phyloP scores from a whole-genome alignment of 2,797 vertebrate genomes.

The Lycodopsis pacificus region DNA sequence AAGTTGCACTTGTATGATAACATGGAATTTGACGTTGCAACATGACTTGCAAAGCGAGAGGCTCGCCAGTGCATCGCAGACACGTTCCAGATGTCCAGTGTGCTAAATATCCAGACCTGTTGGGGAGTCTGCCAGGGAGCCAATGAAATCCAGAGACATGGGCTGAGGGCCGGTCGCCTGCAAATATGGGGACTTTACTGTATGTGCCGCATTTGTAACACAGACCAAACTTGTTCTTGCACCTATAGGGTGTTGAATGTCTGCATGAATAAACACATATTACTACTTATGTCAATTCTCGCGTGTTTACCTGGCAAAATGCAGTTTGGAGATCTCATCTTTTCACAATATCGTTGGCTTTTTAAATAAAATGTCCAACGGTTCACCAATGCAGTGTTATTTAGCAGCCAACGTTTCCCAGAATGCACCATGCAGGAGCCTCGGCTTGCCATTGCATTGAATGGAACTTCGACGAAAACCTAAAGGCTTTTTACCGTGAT shows the following conservation, averaged over 20 bases:
- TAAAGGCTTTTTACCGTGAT: conserved; percentile 21
- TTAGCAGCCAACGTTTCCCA: conserved; percentile 32
- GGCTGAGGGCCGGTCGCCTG: too few species aligned
- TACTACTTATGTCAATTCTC: too few species aligned
- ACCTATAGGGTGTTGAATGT: background rate
- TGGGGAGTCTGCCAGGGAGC: too few species aligned
- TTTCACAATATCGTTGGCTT: background rate
- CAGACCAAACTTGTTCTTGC: too few species aligned
- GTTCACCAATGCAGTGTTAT: conserved; percentile 5
- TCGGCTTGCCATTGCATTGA: conserved; percentile 9
- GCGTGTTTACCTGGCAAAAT: too few species aligned
- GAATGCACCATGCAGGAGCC: conserved; percentile 29
- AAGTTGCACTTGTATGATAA: background rate
- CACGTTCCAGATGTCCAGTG: background rate
- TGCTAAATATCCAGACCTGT: background rate
- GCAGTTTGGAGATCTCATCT: too few species aligned
- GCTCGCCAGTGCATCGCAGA: background rate
- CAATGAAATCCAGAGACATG: too few species aligned
- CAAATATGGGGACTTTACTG: too few species aligned
- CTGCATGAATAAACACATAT: background rate
- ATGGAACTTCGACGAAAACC: conserved; percentile 8
- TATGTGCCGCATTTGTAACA: too few species aligned
- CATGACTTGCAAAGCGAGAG: background rate
- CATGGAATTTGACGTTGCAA: background rate
- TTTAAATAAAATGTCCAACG: too few species aligned